A percentile compares a stretch with the other conserved stretches of the same genome.
These are phyloP conservation scores for Urocynchramus pylzowi DNA, from an alignment of 2,113 vertebrate genomes.

Conservation along the genomic window DNA sequence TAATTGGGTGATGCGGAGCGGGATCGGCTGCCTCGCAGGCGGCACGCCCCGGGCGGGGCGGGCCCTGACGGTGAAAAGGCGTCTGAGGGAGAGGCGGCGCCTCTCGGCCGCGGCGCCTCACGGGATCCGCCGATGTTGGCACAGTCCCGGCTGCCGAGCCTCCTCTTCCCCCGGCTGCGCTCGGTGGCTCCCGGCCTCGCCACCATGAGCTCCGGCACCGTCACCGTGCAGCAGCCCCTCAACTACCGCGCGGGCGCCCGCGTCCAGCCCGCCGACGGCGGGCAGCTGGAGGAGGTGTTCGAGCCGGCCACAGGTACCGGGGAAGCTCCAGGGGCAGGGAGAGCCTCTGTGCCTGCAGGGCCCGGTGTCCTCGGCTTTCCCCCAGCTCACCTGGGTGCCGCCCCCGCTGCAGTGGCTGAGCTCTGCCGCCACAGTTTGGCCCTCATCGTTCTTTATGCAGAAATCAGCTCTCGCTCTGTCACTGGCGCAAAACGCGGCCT, in stretches of 20 bases:
- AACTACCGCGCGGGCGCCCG: conserved; percentile 85
- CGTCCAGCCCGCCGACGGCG: conserved; percentile 70
- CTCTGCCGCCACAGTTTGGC: no score
- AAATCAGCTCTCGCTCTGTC: background rate
- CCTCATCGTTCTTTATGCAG: rapidly evolving
- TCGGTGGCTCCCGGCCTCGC: background rate
- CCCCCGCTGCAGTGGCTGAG: background rate
- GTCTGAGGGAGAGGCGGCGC: background rate
- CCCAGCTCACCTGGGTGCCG: rapidly evolving
- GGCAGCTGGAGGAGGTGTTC: conserved; percentile 77
- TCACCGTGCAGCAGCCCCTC: conserved; percentile 75
- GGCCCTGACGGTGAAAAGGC: background rate
- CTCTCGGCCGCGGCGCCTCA: background rate
- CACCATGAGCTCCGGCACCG: conserved; percentile 75
- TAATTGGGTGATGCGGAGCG: background rate
- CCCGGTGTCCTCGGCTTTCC: background rate
- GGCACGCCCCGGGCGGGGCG: background rate
- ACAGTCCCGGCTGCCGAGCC: background rate
- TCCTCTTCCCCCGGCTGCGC: background rate
- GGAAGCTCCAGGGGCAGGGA: rapidly evolving
- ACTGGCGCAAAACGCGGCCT: no score
- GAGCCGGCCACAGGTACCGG: conserved; percentile 88
- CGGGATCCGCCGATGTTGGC: background rate
- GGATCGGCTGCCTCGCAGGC: rapidly evolving
- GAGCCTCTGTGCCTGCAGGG: background rate